Conservation (phyloP, 2,888 invertebrate species). For the Lymantria dispar region DNA sequence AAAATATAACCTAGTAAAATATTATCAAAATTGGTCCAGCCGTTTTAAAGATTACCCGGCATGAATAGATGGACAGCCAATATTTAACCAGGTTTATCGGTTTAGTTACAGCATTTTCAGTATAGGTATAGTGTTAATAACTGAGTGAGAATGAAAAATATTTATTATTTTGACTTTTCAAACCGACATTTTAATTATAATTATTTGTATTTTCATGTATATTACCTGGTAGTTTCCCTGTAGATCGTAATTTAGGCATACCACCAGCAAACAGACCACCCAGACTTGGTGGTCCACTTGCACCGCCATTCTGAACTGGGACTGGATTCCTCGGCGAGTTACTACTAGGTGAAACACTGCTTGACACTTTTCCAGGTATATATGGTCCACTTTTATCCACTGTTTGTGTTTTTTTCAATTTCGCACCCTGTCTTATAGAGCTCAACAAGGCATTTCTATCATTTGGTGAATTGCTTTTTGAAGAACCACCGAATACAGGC, state of each 20-base stretch:
- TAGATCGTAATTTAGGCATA: constrained; percentile 90
- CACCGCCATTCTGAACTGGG: constrained; percentile 60
- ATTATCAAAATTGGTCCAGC: too few species aligned
- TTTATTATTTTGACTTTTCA: too few species aligned
- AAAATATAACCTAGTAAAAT: too few species aligned
- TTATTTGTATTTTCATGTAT: too few species aligned
- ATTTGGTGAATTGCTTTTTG: constrained; percentile 73
- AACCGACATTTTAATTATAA: too few species aligned
- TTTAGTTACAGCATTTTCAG: too few species aligned
- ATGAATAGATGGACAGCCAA: too few species aligned
- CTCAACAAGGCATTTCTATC: constrained; percentile 87
- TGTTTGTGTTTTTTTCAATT: constrained; percentile 93
- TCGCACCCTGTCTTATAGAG: constrained; percentile 91
- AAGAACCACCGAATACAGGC: constrained; percentile 72
- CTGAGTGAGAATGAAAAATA: too few species aligned
- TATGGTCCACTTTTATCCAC: constrained; percentile 94
- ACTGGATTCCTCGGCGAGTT: constrained; percentile 58
- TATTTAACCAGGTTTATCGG: too few species aligned
- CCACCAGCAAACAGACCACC: constrained; percentile 92
- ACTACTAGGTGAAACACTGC: constrained; percentile 50
- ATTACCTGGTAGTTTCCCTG: constrained; percentile 80
- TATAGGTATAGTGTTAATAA: too few species aligned
- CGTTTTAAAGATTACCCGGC: too few species aligned
- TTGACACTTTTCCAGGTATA: constrained; percentile 84
- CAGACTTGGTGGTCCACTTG: constrained; percentile 67